phyloP scores from a whole-genome alignment of 92 coral and sea anemone species.

The Epizoanthus illoricatus region DNA sequence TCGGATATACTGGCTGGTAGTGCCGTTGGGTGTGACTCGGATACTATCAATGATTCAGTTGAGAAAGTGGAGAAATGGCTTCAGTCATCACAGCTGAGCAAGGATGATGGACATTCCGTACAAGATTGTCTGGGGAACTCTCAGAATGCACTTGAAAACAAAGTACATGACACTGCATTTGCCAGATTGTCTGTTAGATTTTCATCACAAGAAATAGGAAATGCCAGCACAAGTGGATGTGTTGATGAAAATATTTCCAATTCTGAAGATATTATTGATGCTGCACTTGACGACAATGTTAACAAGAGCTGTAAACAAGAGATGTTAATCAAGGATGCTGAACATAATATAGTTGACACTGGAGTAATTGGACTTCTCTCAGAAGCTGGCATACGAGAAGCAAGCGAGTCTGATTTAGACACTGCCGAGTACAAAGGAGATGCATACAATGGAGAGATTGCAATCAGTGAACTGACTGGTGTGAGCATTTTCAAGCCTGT shows the following conservation, averaged over 20 bases:
- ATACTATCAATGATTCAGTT: neutral
- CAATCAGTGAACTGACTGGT: neutral
- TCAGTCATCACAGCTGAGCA: neutral
- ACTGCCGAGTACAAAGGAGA: neutral
- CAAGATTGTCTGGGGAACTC: neutral
- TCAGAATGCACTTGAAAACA: neutral
- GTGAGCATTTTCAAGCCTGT: neutral
- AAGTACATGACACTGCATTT: neutral
- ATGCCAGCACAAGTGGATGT: neutral
- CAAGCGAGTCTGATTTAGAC: neutral
- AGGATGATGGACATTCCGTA: neutral
- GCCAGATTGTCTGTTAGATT: neutral
- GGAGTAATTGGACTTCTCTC: no score
- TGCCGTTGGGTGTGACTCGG: neutral
- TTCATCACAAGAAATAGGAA: neutral
- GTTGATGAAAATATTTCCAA: no score
- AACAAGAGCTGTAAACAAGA: neutral
- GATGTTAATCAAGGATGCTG: neutral
- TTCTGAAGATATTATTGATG: neutral
- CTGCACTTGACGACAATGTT: neutral
- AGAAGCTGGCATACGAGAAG: neutral
- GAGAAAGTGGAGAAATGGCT: slow-evolving; percentile 21
- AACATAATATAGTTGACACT: no score
- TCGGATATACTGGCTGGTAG: neutral
- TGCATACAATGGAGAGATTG: neutral